These are phyloP conservation scores for Noctua janthe DNA, from an alignment of 2,888 invertebrate genomes.

Conservation along the genomic window DNA sequence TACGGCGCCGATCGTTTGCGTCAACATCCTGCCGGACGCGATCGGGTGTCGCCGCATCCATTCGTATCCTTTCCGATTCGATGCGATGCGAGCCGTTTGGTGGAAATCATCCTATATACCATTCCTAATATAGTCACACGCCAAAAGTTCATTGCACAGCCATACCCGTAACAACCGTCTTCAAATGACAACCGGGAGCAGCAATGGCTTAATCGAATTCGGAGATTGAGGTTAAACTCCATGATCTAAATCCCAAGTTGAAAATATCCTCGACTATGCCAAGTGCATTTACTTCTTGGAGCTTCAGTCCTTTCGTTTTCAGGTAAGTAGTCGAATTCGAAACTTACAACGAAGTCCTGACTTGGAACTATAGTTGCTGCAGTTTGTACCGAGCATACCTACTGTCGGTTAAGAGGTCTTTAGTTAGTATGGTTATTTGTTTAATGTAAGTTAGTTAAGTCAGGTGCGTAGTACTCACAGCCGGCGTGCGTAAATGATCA, in stretches of 20 bases:
- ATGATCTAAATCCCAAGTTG: not conserved
- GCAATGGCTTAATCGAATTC: not conserved
- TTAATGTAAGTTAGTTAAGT: not conserved
- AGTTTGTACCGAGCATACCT: not conserved
- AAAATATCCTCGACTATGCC: not conserved
- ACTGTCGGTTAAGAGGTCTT: not conserved
- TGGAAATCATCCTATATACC: too few relatives aligned
- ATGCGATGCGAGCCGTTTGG: too few relatives aligned
- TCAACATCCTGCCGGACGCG: too few relatives aligned
- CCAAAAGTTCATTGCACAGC: not conserved
- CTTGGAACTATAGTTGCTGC: not conserved
- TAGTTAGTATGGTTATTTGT: not conserved
- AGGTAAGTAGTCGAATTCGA: not conserved
- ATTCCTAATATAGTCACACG: not conserved
- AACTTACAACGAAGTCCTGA: slow-evolving; percentile 2
- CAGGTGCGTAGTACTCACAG: not conserved
- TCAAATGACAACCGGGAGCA: not conserved
- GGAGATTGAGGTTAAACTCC: not conserved
- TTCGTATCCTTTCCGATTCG: too few relatives aligned
- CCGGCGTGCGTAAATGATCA: too few relatives aligned
- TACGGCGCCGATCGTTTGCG: too few relatives aligned
- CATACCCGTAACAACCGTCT: not conserved
- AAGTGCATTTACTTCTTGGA: not conserved
- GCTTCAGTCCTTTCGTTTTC: slow-evolving; percentile 1
- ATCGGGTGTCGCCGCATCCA: too few relatives aligned